A percentile compares a stretch with the other conserved stretches of the same genome.
Evolutionary conservation across 2,888 invertebrate genomes (phyloP).

Genomic region (Cancer borealis): DNA sequence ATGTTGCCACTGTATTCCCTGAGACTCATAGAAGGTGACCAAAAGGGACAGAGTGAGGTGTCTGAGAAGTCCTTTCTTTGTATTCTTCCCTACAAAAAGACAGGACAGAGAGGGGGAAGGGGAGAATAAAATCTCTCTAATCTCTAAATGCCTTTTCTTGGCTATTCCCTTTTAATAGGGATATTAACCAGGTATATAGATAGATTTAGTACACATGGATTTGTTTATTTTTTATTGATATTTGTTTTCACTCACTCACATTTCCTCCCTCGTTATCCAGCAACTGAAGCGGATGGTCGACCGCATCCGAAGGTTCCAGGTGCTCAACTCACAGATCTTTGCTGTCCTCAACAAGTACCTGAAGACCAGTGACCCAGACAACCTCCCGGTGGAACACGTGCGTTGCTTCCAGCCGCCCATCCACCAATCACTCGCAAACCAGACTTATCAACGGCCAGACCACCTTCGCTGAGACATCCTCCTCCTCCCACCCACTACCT

Average conservation of each 20-base stretch:
- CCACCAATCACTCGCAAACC: constrained; percentile 86
- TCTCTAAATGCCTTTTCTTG: no score
- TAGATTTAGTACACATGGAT: no score
- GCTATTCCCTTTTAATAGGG: no score
- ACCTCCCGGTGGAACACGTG: constrained; percentile 94
- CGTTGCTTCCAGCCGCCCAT: constrained; percentile 97
- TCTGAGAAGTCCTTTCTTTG: no score
- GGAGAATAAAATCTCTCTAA: no score
- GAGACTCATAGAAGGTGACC: no score
- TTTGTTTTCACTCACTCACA: background rate
- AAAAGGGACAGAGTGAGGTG: no score
- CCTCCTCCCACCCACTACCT: background rate
- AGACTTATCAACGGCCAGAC: constrained; percentile 83
- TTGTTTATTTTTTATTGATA: background rate
- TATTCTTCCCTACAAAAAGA: no score
- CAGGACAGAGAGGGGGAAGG: no score
- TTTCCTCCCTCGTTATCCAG: constrained; percentile 82
- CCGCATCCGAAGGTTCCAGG: constrained; percentile 94
- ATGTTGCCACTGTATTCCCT: no score
- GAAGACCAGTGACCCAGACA: constrained; percentile 87
- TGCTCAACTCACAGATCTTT: constrained; percentile 98
- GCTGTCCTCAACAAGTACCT: constrained; percentile 96
- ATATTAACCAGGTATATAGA: no score
- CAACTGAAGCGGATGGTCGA: constrained; percentile 98
- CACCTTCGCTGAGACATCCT: constrained; percentile 80